phyloP scores from a whole-genome alignment of 2,797 vertebrate genomes.

The Sebastes glaucus region DNA sequence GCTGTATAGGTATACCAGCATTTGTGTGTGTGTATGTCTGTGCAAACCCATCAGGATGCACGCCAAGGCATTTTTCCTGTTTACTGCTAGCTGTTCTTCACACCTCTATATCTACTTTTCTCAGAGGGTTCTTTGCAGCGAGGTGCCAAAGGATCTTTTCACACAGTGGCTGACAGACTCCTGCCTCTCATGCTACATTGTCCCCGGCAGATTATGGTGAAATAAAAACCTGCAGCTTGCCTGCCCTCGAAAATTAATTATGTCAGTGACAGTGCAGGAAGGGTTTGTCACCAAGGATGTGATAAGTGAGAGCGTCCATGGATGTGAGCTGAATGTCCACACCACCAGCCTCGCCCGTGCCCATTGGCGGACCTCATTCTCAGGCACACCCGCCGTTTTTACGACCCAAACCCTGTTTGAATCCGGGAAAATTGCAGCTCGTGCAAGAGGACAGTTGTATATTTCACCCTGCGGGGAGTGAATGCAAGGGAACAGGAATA shows the following conservation, averaged over 20 bases:
- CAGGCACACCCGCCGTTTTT: constrained; percentile 36
- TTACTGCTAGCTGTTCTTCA: constrained; percentile 68
- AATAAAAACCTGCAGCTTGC: constrained; percentile 64
- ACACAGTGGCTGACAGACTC: constrained; percentile 64
- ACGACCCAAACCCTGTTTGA: constrained; percentile 41
- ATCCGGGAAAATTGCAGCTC: constrained; percentile 29
- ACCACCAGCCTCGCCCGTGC: neutral
- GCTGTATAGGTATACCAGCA: constrained; percentile 57
- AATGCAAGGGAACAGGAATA: constrained; percentile 42
- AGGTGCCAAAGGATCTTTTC: constrained; percentile 73
- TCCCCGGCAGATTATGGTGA: constrained; percentile 62
- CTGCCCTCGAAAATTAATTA: constrained; percentile 58
- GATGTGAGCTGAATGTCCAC: constrained; percentile 38
- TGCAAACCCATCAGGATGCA: constrained; percentile 62
- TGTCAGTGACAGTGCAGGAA: constrained; percentile 39
- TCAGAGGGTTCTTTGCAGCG: constrained; percentile 65
- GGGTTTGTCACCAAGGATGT: constrained; percentile 45
- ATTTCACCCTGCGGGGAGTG: constrained; percentile 35
- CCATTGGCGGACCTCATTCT: constrained; percentile 17
- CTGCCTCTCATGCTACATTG: constrained; percentile 65
- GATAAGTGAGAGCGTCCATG: constrained; percentile 35
- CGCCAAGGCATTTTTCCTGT: constrained; percentile 56
- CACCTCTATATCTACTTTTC: constrained; percentile 70
- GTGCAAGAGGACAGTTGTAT: constrained; percentile 27
- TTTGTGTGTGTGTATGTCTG: constrained; percentile 55